Base-by-base conservation (phyloP, 2,797 vertebrate species). In the Gambusia yucatana region DNA sequence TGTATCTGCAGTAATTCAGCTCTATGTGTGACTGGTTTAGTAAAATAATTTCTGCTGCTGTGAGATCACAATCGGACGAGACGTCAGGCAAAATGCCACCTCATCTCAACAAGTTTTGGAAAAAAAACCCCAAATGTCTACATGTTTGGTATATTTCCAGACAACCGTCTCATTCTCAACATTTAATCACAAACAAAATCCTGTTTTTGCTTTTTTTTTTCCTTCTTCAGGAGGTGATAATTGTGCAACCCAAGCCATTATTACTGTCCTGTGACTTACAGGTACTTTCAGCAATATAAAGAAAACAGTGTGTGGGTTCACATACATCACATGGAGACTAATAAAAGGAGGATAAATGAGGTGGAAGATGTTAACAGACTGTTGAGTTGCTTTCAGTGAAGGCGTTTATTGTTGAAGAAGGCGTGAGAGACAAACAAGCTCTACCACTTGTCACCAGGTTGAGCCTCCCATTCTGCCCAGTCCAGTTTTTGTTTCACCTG, bases 361-460 rank as follows among this genome's bases (percentile, higher is more conserved):
- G 10, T 2, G 59, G 57, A 82, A 75, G 75, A 78, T 8, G 3
- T 59, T 77, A 8, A 13, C 20, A n/a, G 77, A 82, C 57, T 41
- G n/a, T 80, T 41, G 81, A 82, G 78, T 55, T 73, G 81, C 90
- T 77, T 87, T 82, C 44, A 78, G 72, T 91, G 78, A 93, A 91
- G 85, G 78, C 46, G 3, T 77, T 77, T 82, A 86, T 90, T 94
- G 92, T 92, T 82, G 52, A 81, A 91, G 63, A 81, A 91, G 85
- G 78, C 55, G 78, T 89, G 85, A 75, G 86, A 91, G 73, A 88
- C 36, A 85, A 93, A 94, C 92, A 7, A 86, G 93, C 89, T 92
- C 86, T 77, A 50, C 92, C 72, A 82, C 89, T 92, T 91, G 30
- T 90, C 80, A 85, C 86, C 85, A 78, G 82, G 82, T 76, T 78